Percentiles rank a stretch among this genome's conserved stretches.
These are phyloP conservation scores for Oscheius sp. DNA, from an alignment of 2,888 invertebrate genomes.

Conservation along the genomic window DNA sequence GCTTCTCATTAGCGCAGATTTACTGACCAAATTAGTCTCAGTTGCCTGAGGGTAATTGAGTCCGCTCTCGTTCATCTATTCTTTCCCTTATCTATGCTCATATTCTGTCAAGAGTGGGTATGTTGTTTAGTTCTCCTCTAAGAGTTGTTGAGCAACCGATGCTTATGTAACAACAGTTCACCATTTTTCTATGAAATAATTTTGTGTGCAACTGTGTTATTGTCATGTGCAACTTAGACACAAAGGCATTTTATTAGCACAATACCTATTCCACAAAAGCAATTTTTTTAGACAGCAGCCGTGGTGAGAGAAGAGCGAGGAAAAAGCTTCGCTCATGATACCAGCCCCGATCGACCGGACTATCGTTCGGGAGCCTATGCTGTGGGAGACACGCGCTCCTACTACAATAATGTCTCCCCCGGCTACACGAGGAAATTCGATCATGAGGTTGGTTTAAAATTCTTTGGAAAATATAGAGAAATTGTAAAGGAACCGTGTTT, in stretches of 20 bases:
- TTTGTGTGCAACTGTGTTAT: too few relatives aligned
- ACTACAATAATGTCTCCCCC: conserved; percentile 36
- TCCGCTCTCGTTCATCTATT: too few relatives aligned
- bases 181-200: too few relatives aligned
- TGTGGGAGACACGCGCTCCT: conserved; percentile 22
- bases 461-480: not conserved
- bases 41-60: not conserved
- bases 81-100: too few relatives aligned
- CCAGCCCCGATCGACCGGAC: conserved; percentile 30
- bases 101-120: conserved; percentile 24
- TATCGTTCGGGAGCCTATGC: conserved; percentile 24
- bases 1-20: conserved; percentile 15
- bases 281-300: conserved; percentile 48
- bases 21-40: conserved; percentile 24
- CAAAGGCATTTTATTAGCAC: not conserved
- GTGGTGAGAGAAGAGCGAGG: conserved; percentile 50
- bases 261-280: not conserved
- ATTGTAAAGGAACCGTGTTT: not conserved
- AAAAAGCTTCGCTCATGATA: conserved; percentile 37
- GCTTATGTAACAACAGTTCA: too few relatives aligned
- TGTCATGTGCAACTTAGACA: too few relatives aligned
- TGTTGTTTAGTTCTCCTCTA: not conserved
- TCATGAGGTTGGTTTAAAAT: conserved; percentile 42
- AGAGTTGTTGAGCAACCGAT: too few relatives aligned
- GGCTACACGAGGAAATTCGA: conserved; percentile 53